These are phyloP conservation scores for Darevskia nairensis DNA, from an alignment of 2,797 vertebrate species.

Conservation along the genomic window DNA sequence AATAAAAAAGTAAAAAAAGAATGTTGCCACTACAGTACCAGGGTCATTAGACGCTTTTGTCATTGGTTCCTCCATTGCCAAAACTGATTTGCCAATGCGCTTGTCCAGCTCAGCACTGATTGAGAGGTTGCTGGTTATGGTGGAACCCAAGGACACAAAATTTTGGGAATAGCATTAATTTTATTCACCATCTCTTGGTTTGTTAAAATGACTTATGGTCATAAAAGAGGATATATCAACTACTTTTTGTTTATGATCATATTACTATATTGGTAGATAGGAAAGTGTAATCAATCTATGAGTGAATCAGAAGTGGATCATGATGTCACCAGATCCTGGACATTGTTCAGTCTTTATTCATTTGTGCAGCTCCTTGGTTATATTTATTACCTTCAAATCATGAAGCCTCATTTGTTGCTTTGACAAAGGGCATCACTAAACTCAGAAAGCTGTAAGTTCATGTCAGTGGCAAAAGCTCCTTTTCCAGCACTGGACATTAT, in stretches of 20 bases:
- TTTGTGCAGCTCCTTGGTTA: slow-evolving; percentile 60
- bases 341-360: slow-evolving; percentile 53
- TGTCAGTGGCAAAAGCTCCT: slow-evolving; percentile 57
- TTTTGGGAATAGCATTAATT: not conserved
- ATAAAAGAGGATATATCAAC: slow-evolving; percentile 66
- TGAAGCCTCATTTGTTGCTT: slow-evolving; percentile 70
- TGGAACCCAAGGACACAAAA: too few species aligned
- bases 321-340: slow-evolving; percentile 30
- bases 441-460: slow-evolving; percentile 45
- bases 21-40: too few species aligned
- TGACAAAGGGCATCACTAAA: slow-evolving; percentile 70
- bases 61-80: too few species aligned
- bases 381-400: slow-evolving; percentile 66
- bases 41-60: too few species aligned
- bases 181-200: slow-evolving; percentile 48
- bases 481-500: slow-evolving; percentile 69
- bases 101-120: too few species aligned
- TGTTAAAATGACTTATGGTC: slow-evolving; percentile 66
- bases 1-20: too few species aligned
- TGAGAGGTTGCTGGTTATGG: too few species aligned
- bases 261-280: slow-evolving; percentile 55
- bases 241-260: slow-evolving; percentile 64
- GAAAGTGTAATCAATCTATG: slow-evolving; percentile 46
- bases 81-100: too few species aligned
- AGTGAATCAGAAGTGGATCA: slow-evolving; percentile 53